A percentile compares a stretch with the other conserved stretches of the same genome.
These are phyloP conservation scores for Lindbergichthys nudifrons DNA, from an alignment of 2,797 vertebrate species.

Conservation along the genomic window DNA sequence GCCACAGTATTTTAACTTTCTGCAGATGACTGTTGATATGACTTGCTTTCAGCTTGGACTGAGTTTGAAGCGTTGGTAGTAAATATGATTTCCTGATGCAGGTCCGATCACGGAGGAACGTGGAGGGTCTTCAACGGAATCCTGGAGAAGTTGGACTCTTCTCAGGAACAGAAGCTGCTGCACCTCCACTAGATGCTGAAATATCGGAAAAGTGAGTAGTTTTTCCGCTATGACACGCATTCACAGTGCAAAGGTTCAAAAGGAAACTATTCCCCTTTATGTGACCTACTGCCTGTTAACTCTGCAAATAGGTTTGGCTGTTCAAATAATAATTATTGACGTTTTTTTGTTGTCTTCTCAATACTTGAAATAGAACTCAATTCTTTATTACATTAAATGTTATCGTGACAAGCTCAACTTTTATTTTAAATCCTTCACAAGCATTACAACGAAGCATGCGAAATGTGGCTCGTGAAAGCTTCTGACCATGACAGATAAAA, in stretches of 20 bases:
- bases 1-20: conserved; percentile 18
- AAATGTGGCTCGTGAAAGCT: not conserved
- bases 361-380: not conserved
- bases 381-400: not conserved
- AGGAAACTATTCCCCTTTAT: not conserved
- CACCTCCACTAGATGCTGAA: conserved; percentile 72
- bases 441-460: not conserved
- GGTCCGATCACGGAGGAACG: conserved; percentile 79
- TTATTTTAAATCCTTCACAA: not conserved
- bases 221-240: not conserved
- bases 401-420: not conserved
- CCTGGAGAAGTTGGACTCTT: conserved; percentile 70
- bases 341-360: not conserved
- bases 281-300: not conserved
- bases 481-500: not conserved
- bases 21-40: not conserved
- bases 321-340: not conserved
- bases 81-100: conserved; percentile 43
- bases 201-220: conserved; percentile 80
- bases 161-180: conserved; percentile 69
- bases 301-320: not conserved
- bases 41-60: not conserved
- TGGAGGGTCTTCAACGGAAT: conserved; percentile 59
- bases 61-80: not conserved
- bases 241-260: not conserved